These are phyloP conservation scores for Amitus sp. DNA, from an alignment of 2,888 invertebrate genomes.

Conservation along the genomic window DNA sequence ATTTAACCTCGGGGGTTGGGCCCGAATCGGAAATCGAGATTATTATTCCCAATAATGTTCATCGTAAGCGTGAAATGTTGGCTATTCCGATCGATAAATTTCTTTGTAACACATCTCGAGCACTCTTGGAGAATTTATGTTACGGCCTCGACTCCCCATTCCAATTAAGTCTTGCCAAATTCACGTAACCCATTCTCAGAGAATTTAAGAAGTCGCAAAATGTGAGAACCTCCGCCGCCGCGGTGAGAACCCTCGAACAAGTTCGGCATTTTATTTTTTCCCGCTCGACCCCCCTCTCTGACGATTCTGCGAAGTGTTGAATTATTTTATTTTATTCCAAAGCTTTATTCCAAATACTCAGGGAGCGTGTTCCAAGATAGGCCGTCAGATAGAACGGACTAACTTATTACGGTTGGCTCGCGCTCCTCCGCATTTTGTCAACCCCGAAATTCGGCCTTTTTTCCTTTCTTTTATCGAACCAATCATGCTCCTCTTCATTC, in stretches of 20 bases:
- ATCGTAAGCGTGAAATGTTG: background rate
- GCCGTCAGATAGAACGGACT: slow-evolving; percentile 39
- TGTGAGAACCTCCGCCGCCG: too few species aligned
- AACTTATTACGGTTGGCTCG: slow-evolving; percentile 43
- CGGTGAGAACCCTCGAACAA: background rate
- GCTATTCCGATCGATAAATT: slow-evolving; percentile 3
- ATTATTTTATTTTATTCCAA: slow-evolving; percentile 31
- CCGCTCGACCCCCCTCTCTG: background rate
- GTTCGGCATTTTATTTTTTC: slow-evolving; percentile 3
- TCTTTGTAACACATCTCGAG: slow-evolving; percentile 1
- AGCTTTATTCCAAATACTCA: slow-evolving; percentile 35
- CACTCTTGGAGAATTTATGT: background rate
- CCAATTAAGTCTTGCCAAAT: slow-evolving; percentile 8
- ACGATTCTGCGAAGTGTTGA: slow-evolving; percentile 27
- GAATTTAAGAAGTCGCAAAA: slow-evolving; percentile 7
- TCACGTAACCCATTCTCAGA: slow-evolving; percentile 1
- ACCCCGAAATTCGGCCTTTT: slow-evolving; percentile 31
- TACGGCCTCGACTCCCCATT: slow-evolving; percentile 6
- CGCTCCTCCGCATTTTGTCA: slow-evolving; percentile 33
- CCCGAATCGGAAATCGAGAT: too few species aligned
- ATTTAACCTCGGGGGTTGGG: too few species aligned
- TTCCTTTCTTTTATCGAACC: slow-evolving; percentile 28
- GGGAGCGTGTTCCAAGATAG: slow-evolving; percentile 40
- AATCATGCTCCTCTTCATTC: slow-evolving; percentile 14
- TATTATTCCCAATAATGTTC: background rate